phyloP scores from a whole-genome alignment of 2,113 vertebrate species.

The Copsychus sechellarum region DNA sequence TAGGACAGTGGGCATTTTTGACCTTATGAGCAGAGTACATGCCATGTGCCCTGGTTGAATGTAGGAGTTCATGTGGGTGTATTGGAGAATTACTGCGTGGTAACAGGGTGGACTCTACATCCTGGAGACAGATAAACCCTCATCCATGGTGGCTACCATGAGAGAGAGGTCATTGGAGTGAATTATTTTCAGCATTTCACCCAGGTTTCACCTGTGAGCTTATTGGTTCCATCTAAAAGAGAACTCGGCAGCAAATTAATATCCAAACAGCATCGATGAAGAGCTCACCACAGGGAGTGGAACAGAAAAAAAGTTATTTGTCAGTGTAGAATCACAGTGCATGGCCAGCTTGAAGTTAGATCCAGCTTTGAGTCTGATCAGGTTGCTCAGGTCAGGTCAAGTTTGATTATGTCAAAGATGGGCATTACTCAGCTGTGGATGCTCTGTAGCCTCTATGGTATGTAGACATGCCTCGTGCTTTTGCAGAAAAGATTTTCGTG shows the following conservation, averaged over 20 bases:
- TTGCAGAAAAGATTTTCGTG: background rate
- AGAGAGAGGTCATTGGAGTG: background rate
- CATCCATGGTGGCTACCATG: background rate
- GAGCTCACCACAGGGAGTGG: background rate
- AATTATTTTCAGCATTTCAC: background rate
- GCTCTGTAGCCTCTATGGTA: background rate
- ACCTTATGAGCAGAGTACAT: background rate
- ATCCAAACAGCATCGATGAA: background rate
- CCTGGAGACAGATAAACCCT: background rate
- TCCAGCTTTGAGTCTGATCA: background rate
- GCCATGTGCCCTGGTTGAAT: background rate
- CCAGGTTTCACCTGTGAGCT: background rate
- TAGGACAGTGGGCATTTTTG: background rate
- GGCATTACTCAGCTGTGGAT: rapidly evolving
- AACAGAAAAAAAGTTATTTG: background rate
- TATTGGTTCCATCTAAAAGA: background rate
- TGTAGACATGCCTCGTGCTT: background rate
- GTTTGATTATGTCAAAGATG: background rate
- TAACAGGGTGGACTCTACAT: background rate
- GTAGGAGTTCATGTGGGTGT: background rate
- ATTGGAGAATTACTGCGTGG: background rate
- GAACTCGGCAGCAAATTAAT: background rate
- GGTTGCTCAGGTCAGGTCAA: background rate
- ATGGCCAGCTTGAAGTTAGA: background rate
- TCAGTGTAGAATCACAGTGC: background rate